These are phyloP conservation scores for Lycopodina hypogea DNA, from an alignment of 37 sponge, comb jelly and placozoan species.

Conservation along the genomic window DNA sequence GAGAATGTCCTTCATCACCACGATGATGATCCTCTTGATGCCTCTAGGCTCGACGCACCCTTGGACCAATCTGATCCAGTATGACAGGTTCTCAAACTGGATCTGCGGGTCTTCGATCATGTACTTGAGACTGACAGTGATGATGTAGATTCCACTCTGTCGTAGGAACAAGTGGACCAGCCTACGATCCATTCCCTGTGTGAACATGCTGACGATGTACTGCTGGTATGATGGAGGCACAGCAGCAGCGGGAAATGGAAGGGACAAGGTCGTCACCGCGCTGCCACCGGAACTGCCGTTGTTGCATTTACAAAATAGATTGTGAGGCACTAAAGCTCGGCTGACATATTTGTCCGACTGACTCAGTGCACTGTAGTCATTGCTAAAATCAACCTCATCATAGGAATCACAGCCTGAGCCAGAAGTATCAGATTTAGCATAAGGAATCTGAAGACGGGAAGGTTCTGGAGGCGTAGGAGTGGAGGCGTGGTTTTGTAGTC, in stretches of 20 bases:
- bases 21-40: conserved; percentile 37
- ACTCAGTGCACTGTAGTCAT: background rate
- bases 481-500: background rate
- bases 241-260: background rate
- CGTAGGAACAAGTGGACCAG: conserved; percentile 46
- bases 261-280: background rate
- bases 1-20: conserved; percentile 32
- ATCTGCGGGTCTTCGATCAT: conserved; percentile 34
- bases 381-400: background rate
- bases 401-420: background rate
- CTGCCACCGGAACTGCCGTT: background rate
- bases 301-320: background rate
- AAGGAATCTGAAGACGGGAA: background rate
- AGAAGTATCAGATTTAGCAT: background rate
- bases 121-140: conserved; percentile 36
- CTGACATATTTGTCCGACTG: conserved; percentile 10
- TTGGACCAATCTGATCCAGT: conserved; percentile 50
- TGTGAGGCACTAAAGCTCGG: conserved; percentile 6
- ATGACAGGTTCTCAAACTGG: conserved; percentile 65
- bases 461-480: background rate
- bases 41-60: conserved; percentile 17
- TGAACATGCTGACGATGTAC: conserved; percentile 36
- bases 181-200: conserved; percentile 5
- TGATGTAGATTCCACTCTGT: conserved; percentile 46
- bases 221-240: background rate